Conservation (phyloP, 2,113 vertebrate species). For the Plectropomus leopardus region DNA sequence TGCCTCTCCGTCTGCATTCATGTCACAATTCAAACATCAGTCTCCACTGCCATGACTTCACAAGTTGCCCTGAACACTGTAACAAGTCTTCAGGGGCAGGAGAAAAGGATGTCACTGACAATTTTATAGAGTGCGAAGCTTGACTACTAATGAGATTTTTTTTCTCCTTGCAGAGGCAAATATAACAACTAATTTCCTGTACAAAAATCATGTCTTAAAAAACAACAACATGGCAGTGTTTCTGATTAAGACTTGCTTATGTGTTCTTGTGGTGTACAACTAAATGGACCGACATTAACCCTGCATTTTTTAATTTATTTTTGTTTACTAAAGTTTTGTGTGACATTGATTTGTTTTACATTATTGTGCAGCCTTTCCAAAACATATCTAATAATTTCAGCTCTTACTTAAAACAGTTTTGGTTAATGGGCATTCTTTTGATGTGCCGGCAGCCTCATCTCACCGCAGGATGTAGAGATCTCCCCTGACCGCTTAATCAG, state of each 20-base stretch:
- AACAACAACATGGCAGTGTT: not conserved
- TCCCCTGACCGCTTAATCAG: constrained; percentile 69
- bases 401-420: not conserved
- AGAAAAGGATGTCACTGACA: constrained; percentile 63
- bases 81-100: constrained; percentile 71
- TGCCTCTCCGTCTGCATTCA: constrained; percentile 60
- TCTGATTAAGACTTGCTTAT: constrained; percentile 20
- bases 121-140: constrained; percentile 55
- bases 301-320: not conserved
- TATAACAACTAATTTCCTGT: constrained; percentile 43
- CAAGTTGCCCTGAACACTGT: constrained; percentile 68
- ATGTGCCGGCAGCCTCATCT: constrained; percentile 19
- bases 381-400: constrained; percentile 4
- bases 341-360: constrained; percentile 1
- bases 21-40: constrained; percentile 71
- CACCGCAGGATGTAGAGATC: constrained; percentile 51
- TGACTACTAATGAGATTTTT: constrained; percentile 65
- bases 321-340: not conserved
- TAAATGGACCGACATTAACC: constrained; percentile 20
- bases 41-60: constrained; percentile 60
- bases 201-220: constrained; percentile 14
- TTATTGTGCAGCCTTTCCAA: not conserved
- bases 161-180: constrained; percentile 34
- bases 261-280: constrained; percentile 3
- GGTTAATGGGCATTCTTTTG: constrained; percentile 19